Evolutionary conservation across 2,113 vertebrate genomes (phyloP).

Genomic region (Brienomyrus brachyistius): DNA sequence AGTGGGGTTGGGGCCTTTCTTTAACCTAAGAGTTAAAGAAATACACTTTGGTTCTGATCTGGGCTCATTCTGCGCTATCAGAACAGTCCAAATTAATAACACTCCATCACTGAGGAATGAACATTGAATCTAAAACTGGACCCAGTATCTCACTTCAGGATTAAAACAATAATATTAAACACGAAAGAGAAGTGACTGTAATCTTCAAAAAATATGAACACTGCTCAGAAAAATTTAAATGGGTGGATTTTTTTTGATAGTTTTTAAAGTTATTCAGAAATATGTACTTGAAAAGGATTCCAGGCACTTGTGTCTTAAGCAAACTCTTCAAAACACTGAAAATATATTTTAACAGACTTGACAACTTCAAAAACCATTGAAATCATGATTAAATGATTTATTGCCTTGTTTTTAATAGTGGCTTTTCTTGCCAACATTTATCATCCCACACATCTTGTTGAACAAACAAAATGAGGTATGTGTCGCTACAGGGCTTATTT

Average conservation of each 20-base stretch:
- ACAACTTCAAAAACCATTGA: not conserved
- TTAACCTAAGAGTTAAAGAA: not conserved
- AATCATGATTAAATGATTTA: conserved; percentile 7
- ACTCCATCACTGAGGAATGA: not conserved
- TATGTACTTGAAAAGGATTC: not conserved
- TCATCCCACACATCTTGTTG: not conserved
- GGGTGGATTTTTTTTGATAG: not conserved
- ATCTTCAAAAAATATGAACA: not conserved
- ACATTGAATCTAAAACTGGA: not conserved
- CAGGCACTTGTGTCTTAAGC: not conserved
- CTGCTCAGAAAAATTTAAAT: not conserved
- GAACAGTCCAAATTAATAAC: not conserved
- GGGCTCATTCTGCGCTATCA: not conserved
- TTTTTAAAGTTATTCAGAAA: not conserved
- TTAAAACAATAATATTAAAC: not conserved
- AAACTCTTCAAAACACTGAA: not conserved
- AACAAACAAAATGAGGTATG: conserved; percentile 16
- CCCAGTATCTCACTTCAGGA: not conserved
- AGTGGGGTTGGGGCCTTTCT: too few species aligned
- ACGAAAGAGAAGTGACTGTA: not conserved
- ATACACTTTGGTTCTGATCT: not conserved
- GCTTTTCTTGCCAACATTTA: not conserved
- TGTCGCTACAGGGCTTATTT: not conserved
- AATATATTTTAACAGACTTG: not conserved
- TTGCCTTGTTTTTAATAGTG: conserved; percentile 8